These are phyloP conservation scores for Drosophila triauraria DNA, from an alignment of 1,140 invertebrate genomes.

Conservation along the genomic window DNA sequence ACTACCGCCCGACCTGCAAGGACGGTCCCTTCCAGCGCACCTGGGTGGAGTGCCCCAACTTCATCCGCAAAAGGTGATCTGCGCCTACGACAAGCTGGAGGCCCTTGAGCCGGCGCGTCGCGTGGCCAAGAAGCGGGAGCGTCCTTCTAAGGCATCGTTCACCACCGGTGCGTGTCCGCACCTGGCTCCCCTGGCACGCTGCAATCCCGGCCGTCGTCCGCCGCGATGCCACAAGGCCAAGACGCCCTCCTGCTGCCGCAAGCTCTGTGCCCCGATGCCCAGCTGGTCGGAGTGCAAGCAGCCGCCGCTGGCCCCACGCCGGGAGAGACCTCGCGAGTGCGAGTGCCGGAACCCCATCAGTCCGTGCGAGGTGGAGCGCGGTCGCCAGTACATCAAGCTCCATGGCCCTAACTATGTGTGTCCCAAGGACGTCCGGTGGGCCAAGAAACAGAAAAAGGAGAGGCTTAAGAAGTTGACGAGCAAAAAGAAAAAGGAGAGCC, in stretches of 20 bases:
- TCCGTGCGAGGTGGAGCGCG: conserved; percentile 14
- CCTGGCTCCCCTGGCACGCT: conserved; percentile 22
- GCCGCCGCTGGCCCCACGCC: conserved; percentile 2
- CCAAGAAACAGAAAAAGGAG: conserved; percentile 2
- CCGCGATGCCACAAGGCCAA: conserved; percentile 23
- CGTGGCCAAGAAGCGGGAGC: conserved; percentile 5
- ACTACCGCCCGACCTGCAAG: conserved; percentile 45
- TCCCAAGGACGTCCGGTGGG: not conserved
- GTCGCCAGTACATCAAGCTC: conserved; percentile 3
- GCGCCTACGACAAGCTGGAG: conserved; percentile 29
- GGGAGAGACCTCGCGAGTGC: conserved; percentile 14
- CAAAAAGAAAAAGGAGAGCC: no score
- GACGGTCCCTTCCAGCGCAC: conserved; percentile 32
- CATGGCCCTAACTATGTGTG: conserved; percentile 18
- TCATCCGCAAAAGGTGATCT: conserved; percentile 23
- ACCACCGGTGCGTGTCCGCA: conserved; percentile 14
- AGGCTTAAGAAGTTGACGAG: not conserved
- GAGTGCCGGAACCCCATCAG: conserved; percentile 23
- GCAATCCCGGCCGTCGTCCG: conserved; percentile 26
- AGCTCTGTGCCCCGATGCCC: conserved; percentile 41
- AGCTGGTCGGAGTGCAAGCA: conserved; percentile 54
- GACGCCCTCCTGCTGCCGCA: conserved; percentile 32
- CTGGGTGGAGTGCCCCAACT: conserved; percentile 54
- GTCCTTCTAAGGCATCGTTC: not conserved
- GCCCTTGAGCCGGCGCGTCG: conserved; percentile 4